These are phyloP conservation scores for Perdix hodgsoniae DNA, from an alignment of 2,797 vertebrate genomes.

Conservation along the genomic window DNA sequence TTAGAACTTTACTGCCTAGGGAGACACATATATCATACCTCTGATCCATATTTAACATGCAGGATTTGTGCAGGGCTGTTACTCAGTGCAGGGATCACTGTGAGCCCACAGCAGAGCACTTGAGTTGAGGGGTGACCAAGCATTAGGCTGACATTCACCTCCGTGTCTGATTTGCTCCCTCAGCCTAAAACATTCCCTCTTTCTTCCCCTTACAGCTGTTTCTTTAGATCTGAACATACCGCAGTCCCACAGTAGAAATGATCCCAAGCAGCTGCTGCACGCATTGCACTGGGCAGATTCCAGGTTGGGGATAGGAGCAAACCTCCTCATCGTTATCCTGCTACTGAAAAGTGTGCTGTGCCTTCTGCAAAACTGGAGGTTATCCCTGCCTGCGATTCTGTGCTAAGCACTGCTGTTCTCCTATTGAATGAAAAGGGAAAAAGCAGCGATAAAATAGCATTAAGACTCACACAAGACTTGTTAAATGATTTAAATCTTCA, in stretches of 20 bases:
- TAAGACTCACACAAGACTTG: conserved; percentile 71
- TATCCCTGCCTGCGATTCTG: not conserved
- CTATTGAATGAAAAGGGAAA: conserved; percentile 9
- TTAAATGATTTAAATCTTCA: conserved; percentile 86
- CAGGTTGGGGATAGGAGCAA: not conserved
- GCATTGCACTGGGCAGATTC: not conserved
- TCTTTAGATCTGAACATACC: not conserved
- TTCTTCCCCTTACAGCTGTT: not conserved
- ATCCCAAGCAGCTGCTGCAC: not conserved
- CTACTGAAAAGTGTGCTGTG: not conserved
- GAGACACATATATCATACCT: not conserved
- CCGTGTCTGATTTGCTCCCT: not conserved
- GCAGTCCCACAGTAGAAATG: not conserved
- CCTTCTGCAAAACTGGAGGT: not conserved
- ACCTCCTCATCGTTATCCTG: not conserved
- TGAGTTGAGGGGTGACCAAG: not conserved
- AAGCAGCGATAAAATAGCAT: not conserved
- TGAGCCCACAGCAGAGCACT: not conserved
- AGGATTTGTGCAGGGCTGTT: not conserved
- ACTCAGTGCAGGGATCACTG: not conserved
- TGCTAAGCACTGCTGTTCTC: not conserved
- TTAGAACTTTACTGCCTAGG: not conserved
- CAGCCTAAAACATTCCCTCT: not conserved
- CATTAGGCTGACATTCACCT: not conserved
- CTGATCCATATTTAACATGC: not conserved